Percentiles rank a stretch among this genome's conserved stretches.
These are phyloP conservation scores for Cynaeus angustus DNA, from an alignment of 2,888 invertebrate genomes.

Conservation along the genomic window DNA sequence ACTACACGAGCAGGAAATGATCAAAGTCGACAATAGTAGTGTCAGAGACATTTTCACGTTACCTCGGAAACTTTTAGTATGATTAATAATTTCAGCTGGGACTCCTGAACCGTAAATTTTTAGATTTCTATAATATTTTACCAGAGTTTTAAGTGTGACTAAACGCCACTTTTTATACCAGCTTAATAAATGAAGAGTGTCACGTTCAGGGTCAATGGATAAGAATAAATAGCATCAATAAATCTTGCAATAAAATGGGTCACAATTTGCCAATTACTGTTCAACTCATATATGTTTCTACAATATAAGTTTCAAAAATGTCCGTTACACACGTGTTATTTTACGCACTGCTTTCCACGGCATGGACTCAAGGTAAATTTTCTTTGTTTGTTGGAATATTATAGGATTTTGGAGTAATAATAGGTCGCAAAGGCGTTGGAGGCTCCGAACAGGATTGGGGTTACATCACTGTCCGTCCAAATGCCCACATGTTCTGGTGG, in stretches of 20 bases:
- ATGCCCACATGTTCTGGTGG: conserved; percentile 93
- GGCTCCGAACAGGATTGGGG: conserved; percentile 82
- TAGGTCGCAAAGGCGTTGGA: conserved; percentile 72
- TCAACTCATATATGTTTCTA: conserved; percentile 10
- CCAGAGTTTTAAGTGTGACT: conserved; percentile 5
- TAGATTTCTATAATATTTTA: conserved; percentile 15
- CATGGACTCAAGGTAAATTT: conserved; percentile 10
- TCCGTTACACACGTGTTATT: conserved; percentile 1
- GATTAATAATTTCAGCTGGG: conserved; percentile 6
- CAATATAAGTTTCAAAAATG: conserved; percentile 8
- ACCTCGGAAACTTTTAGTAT: conserved; percentile 2
- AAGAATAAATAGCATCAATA: conserved; percentile 35
- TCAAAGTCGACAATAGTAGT: too few species aligned
- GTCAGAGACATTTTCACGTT: too few species aligned
- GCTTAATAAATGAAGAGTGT: conserved; percentile 19
- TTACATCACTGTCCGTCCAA: conserved; percentile 81
- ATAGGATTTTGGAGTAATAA: conserved; percentile 13
- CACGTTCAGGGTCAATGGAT: conserved; percentile 36
- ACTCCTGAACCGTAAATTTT: conserved; percentile 4
- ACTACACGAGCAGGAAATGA: too few species aligned
- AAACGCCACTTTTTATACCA: conserved; percentile 19
- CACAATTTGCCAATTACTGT: conserved; percentile 26
- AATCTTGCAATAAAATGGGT: conserved; percentile 32
- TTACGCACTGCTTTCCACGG: background rate
- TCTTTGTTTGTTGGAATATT: conserved; percentile 5